These are phyloP conservation scores for Sapayoa aenigma DNA, from an alignment of 2,113 vertebrate species.

Conservation along the genomic window DNA sequence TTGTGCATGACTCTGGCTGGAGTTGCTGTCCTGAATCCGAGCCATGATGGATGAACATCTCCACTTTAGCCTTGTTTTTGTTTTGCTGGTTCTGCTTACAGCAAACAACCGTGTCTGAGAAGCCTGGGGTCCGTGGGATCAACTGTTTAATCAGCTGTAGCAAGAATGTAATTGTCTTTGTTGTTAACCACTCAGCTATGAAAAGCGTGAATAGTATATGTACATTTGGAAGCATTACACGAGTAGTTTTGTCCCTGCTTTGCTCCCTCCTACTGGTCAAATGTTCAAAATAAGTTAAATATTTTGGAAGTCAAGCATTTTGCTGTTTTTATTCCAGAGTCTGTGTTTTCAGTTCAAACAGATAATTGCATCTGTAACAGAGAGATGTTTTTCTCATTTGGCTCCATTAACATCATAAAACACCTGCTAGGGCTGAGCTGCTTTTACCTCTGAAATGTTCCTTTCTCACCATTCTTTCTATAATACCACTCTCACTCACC, in stretches of 20 bases:
- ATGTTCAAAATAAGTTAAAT: slow-evolving; percentile 45
- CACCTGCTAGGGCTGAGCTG: slow-evolving; percentile 25
- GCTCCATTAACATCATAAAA: not conserved
- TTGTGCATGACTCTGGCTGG: not conserved
- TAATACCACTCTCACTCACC: not conserved
- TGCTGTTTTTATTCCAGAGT: not conserved
- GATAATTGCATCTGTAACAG: not conserved
- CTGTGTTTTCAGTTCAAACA: slow-evolving; percentile 16
- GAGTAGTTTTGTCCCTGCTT: slow-evolving; percentile 34
- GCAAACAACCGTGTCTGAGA: slow-evolving; percentile 42
- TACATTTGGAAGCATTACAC: slow-evolving; percentile 22
- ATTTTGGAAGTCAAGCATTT: slow-evolving; percentile 13
- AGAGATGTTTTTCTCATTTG: slow-evolving; percentile 2
- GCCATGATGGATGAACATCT: not conserved
- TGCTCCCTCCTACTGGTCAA: slow-evolving; percentile 55
- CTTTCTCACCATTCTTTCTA: not conserved
- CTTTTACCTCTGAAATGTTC: not conserved
- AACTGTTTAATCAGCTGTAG: slow-evolving; percentile 66
- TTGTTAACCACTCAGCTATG: slow-evolving; percentile 61
- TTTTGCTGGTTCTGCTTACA: slow-evolving; percentile 38
- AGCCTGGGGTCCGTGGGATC: slow-evolving; percentile 34
- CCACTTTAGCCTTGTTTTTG: slow-evolving; percentile 30
- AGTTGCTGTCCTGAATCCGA: not conserved
- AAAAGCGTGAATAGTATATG: slow-evolving; percentile 22
- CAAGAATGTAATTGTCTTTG: slow-evolving; percentile 61